Conservation (phyloP, 2,113 vertebrate genomes). For the Sminthopsis crassicaudata region DNA sequence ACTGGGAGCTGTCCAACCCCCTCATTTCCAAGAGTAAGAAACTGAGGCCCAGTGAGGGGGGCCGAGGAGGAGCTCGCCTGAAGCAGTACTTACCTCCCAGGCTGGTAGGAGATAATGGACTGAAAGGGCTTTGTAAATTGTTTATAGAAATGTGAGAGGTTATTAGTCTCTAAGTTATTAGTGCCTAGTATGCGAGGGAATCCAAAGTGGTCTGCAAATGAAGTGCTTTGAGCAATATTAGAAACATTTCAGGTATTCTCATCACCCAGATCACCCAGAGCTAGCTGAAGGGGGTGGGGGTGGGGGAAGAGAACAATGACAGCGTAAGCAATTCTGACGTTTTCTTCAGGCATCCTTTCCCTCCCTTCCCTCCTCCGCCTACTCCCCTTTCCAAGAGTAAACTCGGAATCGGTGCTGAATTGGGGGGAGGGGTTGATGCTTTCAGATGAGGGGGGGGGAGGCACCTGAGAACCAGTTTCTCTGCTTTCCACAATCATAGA, state of each 20-base stretch:
- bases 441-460: background rate
- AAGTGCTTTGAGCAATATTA: constrained; percentile 73
- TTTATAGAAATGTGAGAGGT: background rate
- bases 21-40: background rate
- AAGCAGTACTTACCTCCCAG: background rate
- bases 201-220: constrained; percentile 50
- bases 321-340: constrained; percentile 67
- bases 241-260: constrained; percentile 73
- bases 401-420: background rate
- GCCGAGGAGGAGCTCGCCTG: background rate
- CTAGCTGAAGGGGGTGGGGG: constrained; percentile 80
- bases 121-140: constrained; percentile 5
- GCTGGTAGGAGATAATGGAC: background rate
- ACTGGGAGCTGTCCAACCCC: background rate
- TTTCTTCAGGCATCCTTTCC: constrained; percentile 1
- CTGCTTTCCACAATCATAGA: background rate
- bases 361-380: background rate
- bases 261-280: constrained; percentile 75
- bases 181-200: constrained; percentile 39
- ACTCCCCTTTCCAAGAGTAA: background rate
- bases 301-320: constrained; percentile 73
- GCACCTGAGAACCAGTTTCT: background rate
- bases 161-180: background rate
- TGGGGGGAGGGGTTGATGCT: background rate
- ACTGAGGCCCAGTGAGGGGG: background rate